These are phyloP conservation scores for Eilema griseolum DNA, from an alignment of 2,888 invertebrate genomes.

Conservation along the genomic window DNA sequence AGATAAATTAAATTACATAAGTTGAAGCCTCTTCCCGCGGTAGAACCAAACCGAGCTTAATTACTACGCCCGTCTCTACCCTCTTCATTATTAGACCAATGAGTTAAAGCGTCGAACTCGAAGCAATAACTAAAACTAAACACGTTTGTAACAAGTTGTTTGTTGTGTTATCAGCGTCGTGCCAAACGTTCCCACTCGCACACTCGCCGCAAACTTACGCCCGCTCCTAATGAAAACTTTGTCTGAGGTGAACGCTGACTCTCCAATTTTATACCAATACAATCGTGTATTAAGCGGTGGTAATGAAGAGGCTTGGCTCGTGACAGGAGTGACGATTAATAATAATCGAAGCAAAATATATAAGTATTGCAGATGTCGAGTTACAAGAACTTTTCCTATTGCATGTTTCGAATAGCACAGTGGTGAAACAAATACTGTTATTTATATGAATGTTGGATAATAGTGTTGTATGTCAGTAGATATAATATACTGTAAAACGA, in stretches of 20 bases:
- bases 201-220: slow-evolving; percentile 81
- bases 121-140: slow-evolving; percentile 86
- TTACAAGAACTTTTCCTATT: background rate
- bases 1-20: slow-evolving; percentile 38
- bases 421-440: background rate
- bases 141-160: slow-evolving; percentile 87
- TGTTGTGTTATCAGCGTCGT: slow-evolving; percentile 85
- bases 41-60: slow-evolving; percentile 72
- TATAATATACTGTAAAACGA: too few relatives aligned
- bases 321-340: slow-evolving; percentile 16
- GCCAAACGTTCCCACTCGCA: slow-evolving; percentile 81
- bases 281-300: slow-evolving; percentile 44
- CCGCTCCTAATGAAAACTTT: slow-evolving; percentile 83
- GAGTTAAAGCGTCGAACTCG: slow-evolving; percentile 84
- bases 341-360: background rate
- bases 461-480: too few relatives aligned
- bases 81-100: slow-evolving; percentile 84
- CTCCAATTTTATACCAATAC: slow-evolving; percentile 67
- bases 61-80: slow-evolving; percentile 66
- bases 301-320: slow-evolving; percentile 25
- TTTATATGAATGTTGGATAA: too few relatives aligned
- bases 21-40: slow-evolving; percentile 37
- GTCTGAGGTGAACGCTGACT: slow-evolving; percentile 70
- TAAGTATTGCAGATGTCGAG: background rate
- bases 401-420: background rate